Evolutionary conservation across 2,113 vertebrate genomes (phyloP).

Genomic region (Eptatretus burgeri): DNA sequence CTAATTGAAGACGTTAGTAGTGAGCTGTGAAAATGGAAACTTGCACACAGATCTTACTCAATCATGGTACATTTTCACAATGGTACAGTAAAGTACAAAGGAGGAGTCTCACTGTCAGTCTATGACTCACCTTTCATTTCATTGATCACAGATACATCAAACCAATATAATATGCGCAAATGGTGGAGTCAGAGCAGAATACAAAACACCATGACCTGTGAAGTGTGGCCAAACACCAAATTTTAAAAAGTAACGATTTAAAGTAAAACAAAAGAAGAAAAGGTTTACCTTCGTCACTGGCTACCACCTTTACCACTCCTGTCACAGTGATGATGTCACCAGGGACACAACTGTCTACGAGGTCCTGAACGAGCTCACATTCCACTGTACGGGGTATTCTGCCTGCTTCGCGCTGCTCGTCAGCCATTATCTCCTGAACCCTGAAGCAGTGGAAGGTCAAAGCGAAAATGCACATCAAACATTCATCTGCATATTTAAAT

Average conservation of each 20-base stretch:
- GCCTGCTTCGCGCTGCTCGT: slow-evolving; percentile 60
- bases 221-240: not conserved
- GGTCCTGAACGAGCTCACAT: slow-evolving; percentile 60
- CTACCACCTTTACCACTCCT: slow-evolving; percentile 55
- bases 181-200: too few species aligned
- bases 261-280: not conserved
- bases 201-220: too few species aligned
- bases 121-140: too few species aligned
- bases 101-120: too few species aligned
- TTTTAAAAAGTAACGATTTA: not conserved
- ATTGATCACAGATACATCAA: too few species aligned
- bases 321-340: slow-evolving; percentile 61
- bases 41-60: too few species aligned
- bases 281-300: slow-evolving; percentile 34
- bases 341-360: slow-evolving; percentile 76
- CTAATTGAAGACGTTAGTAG: too few species aligned
- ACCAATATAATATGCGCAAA: too few species aligned
- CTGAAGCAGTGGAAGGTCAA: slow-evolving; percentile 15
- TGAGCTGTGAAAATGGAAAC: too few species aligned
- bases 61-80: too few species aligned
- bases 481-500: not conserved
- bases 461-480: not conserved
- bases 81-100: too few species aligned
- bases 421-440: slow-evolving; percentile 61
- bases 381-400: slow-evolving; percentile 77